phyloP scores from a whole-genome alignment of 2,797 vertebrate genomes.

The Pseudomugil gertrudae region DNA sequence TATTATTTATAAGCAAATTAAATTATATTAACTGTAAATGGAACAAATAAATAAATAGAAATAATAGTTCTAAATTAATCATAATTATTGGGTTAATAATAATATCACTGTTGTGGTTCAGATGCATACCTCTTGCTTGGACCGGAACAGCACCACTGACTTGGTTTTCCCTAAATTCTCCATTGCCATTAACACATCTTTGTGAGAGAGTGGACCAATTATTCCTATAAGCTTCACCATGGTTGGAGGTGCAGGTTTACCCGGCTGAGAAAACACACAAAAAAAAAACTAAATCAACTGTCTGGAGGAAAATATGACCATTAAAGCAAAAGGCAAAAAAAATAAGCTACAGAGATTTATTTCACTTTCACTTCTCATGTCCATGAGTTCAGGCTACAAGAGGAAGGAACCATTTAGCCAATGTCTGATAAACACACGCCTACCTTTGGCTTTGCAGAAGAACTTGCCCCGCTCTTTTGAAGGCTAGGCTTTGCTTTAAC shows the following conservation, averaged over 20 bases:
- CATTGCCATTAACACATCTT: conserved; percentile 79
- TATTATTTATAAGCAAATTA: no score
- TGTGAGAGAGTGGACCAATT: conserved; percentile 20
- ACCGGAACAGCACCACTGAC: conserved; percentile 78
- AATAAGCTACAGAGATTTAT: neutral
- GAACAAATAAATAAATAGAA: no score
- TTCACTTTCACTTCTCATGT: neutral
- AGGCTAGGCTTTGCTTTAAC: neutral
- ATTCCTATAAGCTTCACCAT: conserved; percentile 46
- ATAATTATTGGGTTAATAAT: neutral
- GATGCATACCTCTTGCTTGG: conserved; percentile 31
- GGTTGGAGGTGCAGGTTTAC: conserved; percentile 9
- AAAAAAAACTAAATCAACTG: neutral
- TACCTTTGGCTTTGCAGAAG: conserved; percentile 21
- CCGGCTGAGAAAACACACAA: conserved; percentile 15
- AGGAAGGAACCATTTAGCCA: neutral
- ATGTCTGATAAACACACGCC: neutral
- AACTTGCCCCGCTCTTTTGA: conserved; percentile 1
- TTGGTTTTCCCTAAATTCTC: conserved; percentile 85
- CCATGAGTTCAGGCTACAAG: neutral
- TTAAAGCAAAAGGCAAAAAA: neutral
- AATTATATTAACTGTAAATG: no score
- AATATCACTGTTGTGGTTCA: neutral
- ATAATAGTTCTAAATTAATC: neutral
- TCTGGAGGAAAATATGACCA: no score